Conservation (phyloP, 2,888 invertebrate species). For the Chalcosyrphus nemorum region DNA sequence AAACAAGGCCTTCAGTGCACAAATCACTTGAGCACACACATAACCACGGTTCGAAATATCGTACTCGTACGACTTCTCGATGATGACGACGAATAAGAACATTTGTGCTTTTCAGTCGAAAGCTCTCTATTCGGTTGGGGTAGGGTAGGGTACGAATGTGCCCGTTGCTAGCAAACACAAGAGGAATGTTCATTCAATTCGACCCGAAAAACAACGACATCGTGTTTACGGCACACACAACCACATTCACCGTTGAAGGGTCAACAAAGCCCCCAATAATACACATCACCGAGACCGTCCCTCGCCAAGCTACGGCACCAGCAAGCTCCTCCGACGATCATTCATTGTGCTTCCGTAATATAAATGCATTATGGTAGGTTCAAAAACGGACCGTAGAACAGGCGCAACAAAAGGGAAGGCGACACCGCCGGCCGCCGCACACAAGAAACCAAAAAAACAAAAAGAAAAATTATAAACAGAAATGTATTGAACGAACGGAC, state of each 20-base stretch:
- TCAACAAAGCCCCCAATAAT: slow-evolving; percentile 37
- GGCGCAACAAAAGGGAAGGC: slow-evolving; percentile 49
- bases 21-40: neutral
- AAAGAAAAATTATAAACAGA: too few species aligned
- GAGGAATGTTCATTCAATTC: slow-evolving; percentile 28
- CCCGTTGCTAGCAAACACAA: neutral
- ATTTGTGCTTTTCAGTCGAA: slow-evolving; percentile 24
- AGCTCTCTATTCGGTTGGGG: slow-evolving; percentile 29
- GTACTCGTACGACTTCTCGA: neutral
- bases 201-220: neutral
- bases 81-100: slow-evolving; percentile 1
- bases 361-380: slow-evolving; percentile 59
- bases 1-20: neutral
- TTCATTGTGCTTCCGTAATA: slow-evolving; percentile 55
- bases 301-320: neutral
- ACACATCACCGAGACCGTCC: neutral
- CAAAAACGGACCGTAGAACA: slow-evolving; percentile 21
- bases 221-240: neutral
- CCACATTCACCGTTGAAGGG: slow-evolving; percentile 25
- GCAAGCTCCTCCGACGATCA: slow-evolving; percentile 27
- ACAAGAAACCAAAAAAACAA: slow-evolving; percentile 2
- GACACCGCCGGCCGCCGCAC: slow-evolving; percentile 45
- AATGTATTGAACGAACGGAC: too few species aligned
- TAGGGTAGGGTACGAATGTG: slow-evolving; percentile 50
- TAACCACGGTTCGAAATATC: neutral